phyloP scores from a whole-genome alignment of 2,888 invertebrate species.

The Archips xylosteana region DNA sequence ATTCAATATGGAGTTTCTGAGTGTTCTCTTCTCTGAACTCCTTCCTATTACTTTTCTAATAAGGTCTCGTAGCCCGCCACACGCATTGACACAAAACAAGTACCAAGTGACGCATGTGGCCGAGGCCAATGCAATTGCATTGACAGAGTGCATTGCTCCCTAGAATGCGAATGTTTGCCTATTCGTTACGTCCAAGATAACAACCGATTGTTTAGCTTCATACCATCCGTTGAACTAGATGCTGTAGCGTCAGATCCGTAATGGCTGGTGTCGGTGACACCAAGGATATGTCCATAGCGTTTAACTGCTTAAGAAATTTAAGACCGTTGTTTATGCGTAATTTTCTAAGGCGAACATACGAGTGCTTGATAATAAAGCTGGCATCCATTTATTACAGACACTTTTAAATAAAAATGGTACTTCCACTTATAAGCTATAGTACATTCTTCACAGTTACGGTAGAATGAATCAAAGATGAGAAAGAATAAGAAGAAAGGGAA shows the following conservation, averaged over 20 bases:
- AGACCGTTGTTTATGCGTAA: background rate
- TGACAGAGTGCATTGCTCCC: constrained; percentile 68
- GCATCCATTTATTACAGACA: no score
- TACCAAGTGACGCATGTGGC: constrained; percentile 59
- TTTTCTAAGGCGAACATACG: background rate
- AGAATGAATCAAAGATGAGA: no score
- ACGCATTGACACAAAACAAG: constrained; percentile 30
- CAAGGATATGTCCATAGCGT: background rate
- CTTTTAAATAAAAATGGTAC: no score
- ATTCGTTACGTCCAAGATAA: constrained; percentile 64
- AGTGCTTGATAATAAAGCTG: no score
- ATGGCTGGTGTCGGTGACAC: background rate
- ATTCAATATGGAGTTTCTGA: background rate
- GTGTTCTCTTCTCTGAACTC: background rate
- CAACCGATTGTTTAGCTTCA: constrained; percentile 51
- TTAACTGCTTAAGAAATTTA: background rate
- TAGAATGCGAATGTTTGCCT: constrained; percentile 61
- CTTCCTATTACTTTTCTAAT: constrained; percentile 40
- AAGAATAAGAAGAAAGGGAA: no score
- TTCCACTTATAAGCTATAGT: no score
- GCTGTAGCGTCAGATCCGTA: background rate
- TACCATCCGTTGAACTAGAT: constrained; percentile 7
- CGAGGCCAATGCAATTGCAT: constrained; percentile 57
- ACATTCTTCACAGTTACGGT: no score
- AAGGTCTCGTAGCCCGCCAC: constrained; percentile 23